Percentiles rank a stretch among this genome's conserved stretches.
Evolutionary conservation across 2,888 invertebrate genomes (phyloP).

Genomic region (Drosophila koepferae): DNA sequence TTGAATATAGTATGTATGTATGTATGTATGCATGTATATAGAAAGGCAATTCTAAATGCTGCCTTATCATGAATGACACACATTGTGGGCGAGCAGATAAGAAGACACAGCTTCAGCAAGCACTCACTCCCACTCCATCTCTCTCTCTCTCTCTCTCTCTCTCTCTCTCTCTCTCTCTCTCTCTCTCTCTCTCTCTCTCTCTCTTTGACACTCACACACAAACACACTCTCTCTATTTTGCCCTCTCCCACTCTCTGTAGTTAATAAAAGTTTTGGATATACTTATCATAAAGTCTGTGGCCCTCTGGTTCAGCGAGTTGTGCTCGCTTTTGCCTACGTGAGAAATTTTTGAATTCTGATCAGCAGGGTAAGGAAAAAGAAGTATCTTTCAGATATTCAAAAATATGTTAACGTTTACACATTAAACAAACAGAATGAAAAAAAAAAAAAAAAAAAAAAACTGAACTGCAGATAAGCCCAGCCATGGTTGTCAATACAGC

Average conservation of each 20-base stretch:
- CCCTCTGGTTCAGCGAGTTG: constrained; percentile 5
- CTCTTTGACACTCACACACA: background rate
- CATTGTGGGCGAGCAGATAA: constrained; percentile 55
- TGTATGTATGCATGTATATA: constrained; percentile 5
- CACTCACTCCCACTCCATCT: background rate
- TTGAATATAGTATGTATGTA: background rate
- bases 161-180: background rate
- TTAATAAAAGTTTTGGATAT: constrained; percentile 4
- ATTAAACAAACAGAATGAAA: constrained; percentile 44
- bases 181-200: background rate
- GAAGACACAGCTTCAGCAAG: constrained; percentile 49
- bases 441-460: background rate
- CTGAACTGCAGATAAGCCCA: constrained; percentile 60
- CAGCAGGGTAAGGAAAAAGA: background rate
- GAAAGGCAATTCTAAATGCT: constrained; percentile 27
- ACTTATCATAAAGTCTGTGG: background rate
- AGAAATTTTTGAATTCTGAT: constrained; percentile 7
- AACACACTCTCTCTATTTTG: background rate
- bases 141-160: background rate
- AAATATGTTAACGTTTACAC: constrained; percentile 56
- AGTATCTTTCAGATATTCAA: constrained; percentile 21
- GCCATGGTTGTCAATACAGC: constrained; percentile 66
- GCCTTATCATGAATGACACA: constrained; percentile 71
- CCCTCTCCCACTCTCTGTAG: background rate
- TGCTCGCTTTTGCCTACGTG: constrained; percentile 8